phyloP scores from a whole-genome alignment of 1,140 invertebrate genomes.

The Chironomus tepperi region DNA sequence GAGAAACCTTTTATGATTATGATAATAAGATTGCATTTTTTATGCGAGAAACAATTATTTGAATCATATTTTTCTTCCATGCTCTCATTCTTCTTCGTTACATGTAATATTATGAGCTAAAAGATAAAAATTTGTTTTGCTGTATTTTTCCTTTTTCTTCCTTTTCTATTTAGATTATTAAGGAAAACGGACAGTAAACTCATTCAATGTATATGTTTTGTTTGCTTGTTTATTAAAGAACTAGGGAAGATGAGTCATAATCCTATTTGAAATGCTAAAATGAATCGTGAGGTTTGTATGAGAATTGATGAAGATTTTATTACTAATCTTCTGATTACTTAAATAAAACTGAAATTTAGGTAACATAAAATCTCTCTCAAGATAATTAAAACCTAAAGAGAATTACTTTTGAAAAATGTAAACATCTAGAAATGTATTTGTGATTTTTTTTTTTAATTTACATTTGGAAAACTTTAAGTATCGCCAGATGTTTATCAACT shows the following conservation, averaged over 20 bases:
- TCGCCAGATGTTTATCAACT: neutral
- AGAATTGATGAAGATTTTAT: neutral
- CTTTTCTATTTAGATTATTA: neutral
- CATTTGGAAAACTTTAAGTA: neutral
- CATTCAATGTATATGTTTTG: neutral
- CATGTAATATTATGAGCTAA: neutral
- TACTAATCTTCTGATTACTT: neutral
- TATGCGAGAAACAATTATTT: neutral
- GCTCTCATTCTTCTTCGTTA: neutral
- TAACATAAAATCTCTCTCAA: no score
- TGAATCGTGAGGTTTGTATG: neutral
- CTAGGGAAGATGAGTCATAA: neutral
- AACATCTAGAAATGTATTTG: no score
- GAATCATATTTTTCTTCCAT: slow-evolving; percentile 11
- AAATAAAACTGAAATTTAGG: neutral
- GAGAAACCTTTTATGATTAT: slow-evolving; percentile 19
- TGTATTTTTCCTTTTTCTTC: neutral
- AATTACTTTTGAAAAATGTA: no score
- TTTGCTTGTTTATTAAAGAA: neutral
- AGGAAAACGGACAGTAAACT: neutral
- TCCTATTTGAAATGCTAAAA: slow-evolving; percentile 1
- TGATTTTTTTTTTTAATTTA: neutral
- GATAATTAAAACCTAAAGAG: no score
- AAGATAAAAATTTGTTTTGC: neutral
- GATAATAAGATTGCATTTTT: slow-evolving; percentile 24